Evolutionary conservation across 2,797 vertebrate species (phyloP), one percentile per base, ranked within the genome.

Genomic region (Cheirogaleus major): DNA sequence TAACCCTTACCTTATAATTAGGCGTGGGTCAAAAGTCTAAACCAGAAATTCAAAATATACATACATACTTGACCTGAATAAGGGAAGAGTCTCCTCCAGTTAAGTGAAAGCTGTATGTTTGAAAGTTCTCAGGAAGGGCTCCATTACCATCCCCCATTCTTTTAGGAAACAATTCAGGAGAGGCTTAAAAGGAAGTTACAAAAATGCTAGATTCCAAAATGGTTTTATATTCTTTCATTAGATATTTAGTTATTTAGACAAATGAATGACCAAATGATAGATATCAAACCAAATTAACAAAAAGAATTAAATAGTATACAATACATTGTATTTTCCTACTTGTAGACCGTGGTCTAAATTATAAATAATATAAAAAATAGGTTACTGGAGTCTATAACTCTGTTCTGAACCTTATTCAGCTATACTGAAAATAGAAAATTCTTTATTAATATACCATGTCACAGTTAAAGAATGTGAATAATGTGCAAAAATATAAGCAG

Each of bases 41-140:
- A 59, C 8, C 45, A 69, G 90, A 86, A 96, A 96, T 41, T 96
- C 38, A 78, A 81, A 63, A 96, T 67, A 95, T 91, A 97, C 1
- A 22, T 59, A 18, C 32, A 48, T 86, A 85, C 76, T 91, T 95
- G 45, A 95, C 65, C 89, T 93, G 50, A 97, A 25, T 57, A 35
- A 69, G 82, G 57, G 89, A 87, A 96, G 96, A 94, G 20, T 50
- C 93, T 95, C 67, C 89, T 95, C 67, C 89, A 95, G 82, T 83
- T 89, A 97, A 97, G 78, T 90, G 75, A 98, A 98, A 96, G 41
- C 20, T 97, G 9, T 76, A 57, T 52, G 73, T 93, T 94, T 96
- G 27, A 82, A 98, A 97, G 96, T 91, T 96, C 67, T 97, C 43
- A 92, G 78, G 50, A 93, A 97, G 97, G 95, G 79, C 13, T 94